Base-by-base conservation (phyloP, 2,888 invertebrate genomes). In the Oeneis ivallda region DNA sequence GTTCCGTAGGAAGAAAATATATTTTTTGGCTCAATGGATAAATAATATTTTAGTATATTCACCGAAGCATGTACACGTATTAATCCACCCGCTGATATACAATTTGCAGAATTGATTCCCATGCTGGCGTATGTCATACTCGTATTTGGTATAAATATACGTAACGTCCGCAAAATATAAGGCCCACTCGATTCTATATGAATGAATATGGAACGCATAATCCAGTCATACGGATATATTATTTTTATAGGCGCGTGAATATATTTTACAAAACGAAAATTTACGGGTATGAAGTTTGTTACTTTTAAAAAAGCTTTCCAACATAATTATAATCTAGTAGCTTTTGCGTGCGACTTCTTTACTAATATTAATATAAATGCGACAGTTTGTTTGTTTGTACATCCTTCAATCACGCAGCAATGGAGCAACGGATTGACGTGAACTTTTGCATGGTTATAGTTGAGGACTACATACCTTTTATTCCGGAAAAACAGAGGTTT, bases 71-170 rank as follows among this genome's bases (percentile, higher is more conserved):
- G 64, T 64, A 68, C 70, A 67, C 67, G 64, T 64, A 68, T 70
- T 64, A 65, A 66, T 68, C 69, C 69, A 60, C 58, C 62, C 63
- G 60, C 66, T 71, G 71, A 74, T 73, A 74, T 73, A 72, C 71
- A 72, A 75, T 75, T 74, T 74, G 70, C 69, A 67, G 68, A 72
- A 75, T 74, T 72, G 71, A 73, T 73, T 72, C 71, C 70, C 71
- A 57, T 60, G 56, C 37, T 66, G 65, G 59, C 60, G 62, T 62
- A 32, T 60, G 62, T 56, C 37, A 62, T 54, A 56, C 39, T 19
- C 19, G 19, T 56, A 19, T 41, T 41, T 13, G 11, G 17, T 56
- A 56, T 56, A n/a, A n/a, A 19, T 41, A 13, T 19, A 56, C 19
- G 41, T 41, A 41, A 7, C 15, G 15, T 41, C 19, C 13, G 17